Percentiles rank a stretch among this genome's conserved stretches.
Evolutionary conservation across 2,113 vertebrate genomes (phyloP).

Genomic region (Platysteira castanea): DNA sequence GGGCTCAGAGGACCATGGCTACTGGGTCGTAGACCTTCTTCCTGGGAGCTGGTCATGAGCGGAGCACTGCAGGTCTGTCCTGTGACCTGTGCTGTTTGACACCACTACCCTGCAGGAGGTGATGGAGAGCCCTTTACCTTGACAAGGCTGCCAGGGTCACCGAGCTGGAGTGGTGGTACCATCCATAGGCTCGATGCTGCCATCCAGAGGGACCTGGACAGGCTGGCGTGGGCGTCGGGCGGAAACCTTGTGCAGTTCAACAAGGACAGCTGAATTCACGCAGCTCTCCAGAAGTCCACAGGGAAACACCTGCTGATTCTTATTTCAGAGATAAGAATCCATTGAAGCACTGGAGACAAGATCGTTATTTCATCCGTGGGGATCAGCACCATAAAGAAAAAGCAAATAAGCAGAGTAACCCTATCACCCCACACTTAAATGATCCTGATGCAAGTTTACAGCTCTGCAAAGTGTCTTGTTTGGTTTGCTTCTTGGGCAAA

Average conservation of each 20-base stretch:
- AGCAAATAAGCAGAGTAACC: neutral
- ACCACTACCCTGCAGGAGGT: neutral
- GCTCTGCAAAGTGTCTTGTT: neutral
- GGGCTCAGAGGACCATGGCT: accelerated
- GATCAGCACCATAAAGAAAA: neutral
- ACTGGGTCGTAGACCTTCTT: neutral
- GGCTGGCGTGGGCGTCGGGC: accelerated
- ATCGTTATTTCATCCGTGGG: neutral
- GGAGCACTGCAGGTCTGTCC: neutral
- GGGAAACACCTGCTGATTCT: neutral
- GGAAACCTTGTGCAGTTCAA: neutral
- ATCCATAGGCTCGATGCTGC: neutral
- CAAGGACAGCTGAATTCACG: neutral
- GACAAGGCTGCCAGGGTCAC: neutral
- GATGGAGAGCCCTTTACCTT: neutral
- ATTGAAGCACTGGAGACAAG: neutral
- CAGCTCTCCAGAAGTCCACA: neutral
- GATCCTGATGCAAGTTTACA: neutral
- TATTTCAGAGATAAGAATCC: neutral
- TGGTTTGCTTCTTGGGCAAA: accelerated
- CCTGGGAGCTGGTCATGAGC: neutral
- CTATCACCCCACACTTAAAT: neutral
- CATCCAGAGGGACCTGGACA: neutral
- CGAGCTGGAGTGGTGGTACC: neutral
- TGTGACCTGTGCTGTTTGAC: neutral